Evolutionary conservation across 2,888 invertebrate species (phyloP), one percentile per base, ranked within the genome.

Genomic region (Spicauda simplicius): DNA sequence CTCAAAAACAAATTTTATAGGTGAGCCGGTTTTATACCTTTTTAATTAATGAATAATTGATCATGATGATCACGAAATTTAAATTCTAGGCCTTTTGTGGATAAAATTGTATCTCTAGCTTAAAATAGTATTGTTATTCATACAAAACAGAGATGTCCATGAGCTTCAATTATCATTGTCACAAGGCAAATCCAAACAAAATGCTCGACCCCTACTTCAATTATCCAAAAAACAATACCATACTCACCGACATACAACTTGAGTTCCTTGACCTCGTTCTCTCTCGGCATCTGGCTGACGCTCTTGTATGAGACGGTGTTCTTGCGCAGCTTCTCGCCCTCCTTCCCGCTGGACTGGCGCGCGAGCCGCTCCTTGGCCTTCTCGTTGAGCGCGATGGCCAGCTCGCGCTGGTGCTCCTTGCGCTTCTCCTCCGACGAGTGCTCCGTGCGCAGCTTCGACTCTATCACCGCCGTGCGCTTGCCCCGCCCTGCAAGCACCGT

Each of bases 341-440:
- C 97, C 80, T 97, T 97, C 1, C 96, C 97, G 37, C 97, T 95
- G 0, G 96, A 95, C 84, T 98, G 97, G 78, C 98, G 97, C 0
- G 98, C 97, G 71, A 99, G 90, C 53, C 99, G 95, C 78, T 98
- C 98, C 76, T 97, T 96, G 0, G 99, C 99, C 71, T 97, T 97
- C 81, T 98, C 97, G 80, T 99, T 99, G 52, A 99, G 91, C 70
- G 96, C 95, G 68, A 96, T 95, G 0, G 98, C 98, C 70, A 99
- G 90, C 88, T 99, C 99, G 77, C 97, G 97, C 86, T 99, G 99
- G 93, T 99, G 99, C 80, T 97, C 96, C 76, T 98, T 98, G 14
- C 99, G 95, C 86, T 99, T 99, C 80, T 99, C 99, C 85, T 99
- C 99, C 0, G 98, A 97, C 12, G 98, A 98, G 76, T 97, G 97